phyloP scores from a whole-genome alignment of 2,113 vertebrate genomes.

The rat (Rattus norvegicus) region DNA sequence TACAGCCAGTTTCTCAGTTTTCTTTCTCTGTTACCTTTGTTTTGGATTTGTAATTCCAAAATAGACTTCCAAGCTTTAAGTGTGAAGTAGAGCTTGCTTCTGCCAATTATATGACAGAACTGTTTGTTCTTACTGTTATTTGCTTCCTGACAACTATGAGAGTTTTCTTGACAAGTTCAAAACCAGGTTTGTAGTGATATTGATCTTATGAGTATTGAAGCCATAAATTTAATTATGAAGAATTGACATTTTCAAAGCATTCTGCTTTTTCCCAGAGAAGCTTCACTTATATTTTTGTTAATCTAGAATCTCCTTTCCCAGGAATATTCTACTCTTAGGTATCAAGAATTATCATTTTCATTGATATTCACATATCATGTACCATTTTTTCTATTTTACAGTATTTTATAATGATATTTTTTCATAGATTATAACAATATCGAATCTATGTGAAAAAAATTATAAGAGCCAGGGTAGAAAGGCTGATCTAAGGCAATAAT shows the following conservation, averaged over 20 bases:
- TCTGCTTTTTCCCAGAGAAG: neutral
- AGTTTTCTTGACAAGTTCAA: neutral
- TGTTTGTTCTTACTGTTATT: neutral
- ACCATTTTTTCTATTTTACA: neutral
- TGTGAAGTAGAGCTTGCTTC: neutral
- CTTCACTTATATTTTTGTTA: neutral
- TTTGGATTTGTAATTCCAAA: neutral
- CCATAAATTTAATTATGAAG: neutral
- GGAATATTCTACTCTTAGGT: neutral
- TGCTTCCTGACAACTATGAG: neutral
- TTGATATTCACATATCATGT: neutral
- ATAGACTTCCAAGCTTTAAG: neutral
- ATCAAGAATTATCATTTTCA: neutral
- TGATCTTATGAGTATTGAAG: neutral
- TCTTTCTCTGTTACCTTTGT: neutral
- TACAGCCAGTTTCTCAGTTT: neutral
- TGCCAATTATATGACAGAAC: neutral
- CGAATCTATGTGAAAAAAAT: neutral
- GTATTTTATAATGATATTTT: neutral
- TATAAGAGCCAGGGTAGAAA: neutral
- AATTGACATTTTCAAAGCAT: neutral
- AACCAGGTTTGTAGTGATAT: neutral
- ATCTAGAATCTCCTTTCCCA: neutral
- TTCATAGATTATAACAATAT: neutral
- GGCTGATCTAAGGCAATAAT: neutral